These are phyloP conservation scores for Ferrisia virgata DNA, from an alignment of 2,888 invertebrate genomes.

Conservation along the genomic window DNA sequence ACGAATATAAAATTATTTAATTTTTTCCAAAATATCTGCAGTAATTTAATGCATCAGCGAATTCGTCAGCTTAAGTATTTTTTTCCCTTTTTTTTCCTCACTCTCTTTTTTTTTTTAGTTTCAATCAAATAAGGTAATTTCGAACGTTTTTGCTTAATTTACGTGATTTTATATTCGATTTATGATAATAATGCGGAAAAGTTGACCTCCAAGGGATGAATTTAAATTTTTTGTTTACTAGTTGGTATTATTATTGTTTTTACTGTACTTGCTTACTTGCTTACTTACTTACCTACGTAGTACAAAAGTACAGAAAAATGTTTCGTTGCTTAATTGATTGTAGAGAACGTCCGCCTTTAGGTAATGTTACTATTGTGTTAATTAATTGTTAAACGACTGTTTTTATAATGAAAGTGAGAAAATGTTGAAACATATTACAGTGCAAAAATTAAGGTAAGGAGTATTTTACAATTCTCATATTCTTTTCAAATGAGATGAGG, in stretches of 20 bases:
- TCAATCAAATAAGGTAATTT: not conserved
- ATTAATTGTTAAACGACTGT: not conserved
- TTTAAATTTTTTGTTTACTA: not conserved
- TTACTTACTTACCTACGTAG: too few relatives aligned
- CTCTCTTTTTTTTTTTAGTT: not conserved
- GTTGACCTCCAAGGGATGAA: not conserved
- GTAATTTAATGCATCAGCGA: slow-evolving; percentile 20
- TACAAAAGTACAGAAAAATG: too few relatives aligned
- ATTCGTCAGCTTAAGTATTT: not conserved
- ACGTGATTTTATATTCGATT: not conserved
- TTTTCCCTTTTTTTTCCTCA: not conserved
- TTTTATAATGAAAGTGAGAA: not conserved
- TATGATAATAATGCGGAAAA: not conserved
- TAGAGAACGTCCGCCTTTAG: not conserved
- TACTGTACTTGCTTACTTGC: too few relatives aligned
- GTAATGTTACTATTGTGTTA: not conserved
- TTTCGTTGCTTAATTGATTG: not conserved
- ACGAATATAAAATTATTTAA: slow-evolving; percentile 15
- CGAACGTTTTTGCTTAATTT: slow-evolving; percentile 1
- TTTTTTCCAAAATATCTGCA: not conserved
- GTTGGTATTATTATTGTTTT: not conserved
- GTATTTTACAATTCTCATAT: not conserved
- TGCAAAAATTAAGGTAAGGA: not conserved
- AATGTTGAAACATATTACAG: not conserved
- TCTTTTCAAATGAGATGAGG: too few relatives aligned